Percentiles rank a stretch among this genome's conserved stretches.
Conservation (phyloP, 2,797 vertebrate species). For the Apogon talboti region DNA sequence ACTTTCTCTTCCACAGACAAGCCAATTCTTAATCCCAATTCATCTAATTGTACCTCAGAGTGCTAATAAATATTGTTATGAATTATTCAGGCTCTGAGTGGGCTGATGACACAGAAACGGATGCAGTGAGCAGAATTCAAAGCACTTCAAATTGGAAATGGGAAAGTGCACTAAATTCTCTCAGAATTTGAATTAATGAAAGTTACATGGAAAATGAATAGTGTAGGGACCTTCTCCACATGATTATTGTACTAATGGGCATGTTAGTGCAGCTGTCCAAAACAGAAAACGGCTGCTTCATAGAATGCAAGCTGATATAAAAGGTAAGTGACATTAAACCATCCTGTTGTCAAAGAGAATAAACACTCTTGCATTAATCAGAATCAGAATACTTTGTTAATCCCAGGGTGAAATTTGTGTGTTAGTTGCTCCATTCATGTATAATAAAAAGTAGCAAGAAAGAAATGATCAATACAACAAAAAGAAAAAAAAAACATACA, state of each 20-base stretch:
- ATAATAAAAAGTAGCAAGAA: too few species aligned
- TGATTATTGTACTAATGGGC: slow-evolving; percentile 63
- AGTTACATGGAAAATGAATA: slow-evolving; percentile 66
- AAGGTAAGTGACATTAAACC: slow-evolving; percentile 66
- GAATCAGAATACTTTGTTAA: too few species aligned
- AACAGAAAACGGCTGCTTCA: slow-evolving; percentile 41
- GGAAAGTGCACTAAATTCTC: slow-evolving; percentile 74
- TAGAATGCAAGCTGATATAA: slow-evolving; percentile 48
- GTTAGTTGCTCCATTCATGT: too few species aligned
- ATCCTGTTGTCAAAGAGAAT: slow-evolving; percentile 42
- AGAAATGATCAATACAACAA: too few species aligned
- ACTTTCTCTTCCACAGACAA: slow-evolving; percentile 74
- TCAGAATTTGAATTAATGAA: slow-evolving; percentile 75
- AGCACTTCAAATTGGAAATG: slow-evolving; percentile 77
- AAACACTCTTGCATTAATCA: slow-evolving; percentile 47
- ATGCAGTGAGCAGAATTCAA: slow-evolving; percentile 77
- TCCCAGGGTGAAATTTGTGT: too few species aligned
- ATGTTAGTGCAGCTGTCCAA: slow-evolving; percentile 62
- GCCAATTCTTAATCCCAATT: slow-evolving; percentile 82
- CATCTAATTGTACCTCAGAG: slow-evolving; percentile 86
- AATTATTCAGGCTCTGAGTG: slow-evolving; percentile 82
- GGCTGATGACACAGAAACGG: slow-evolving; percentile 81
- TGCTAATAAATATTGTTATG: slow-evolving; percentile 86
- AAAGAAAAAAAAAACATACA: too few species aligned
- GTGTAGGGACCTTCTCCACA: slow-evolving; percentile 49